Evolutionary conservation across 2,113 vertebrate genomes (phyloP).

Genomic region (Anas platyrhynchos): DNA sequence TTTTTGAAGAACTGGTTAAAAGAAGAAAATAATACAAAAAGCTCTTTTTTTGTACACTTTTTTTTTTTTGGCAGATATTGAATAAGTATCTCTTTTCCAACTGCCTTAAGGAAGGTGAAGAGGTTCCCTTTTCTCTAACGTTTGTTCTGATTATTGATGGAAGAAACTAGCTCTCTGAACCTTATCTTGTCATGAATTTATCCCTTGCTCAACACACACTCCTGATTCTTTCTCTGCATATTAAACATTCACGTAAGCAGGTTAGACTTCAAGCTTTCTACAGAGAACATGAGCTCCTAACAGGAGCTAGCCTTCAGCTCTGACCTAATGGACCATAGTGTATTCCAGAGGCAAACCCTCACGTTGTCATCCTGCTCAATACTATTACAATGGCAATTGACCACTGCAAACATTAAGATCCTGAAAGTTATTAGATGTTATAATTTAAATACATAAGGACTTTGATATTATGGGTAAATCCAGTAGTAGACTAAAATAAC

Average conservation of each 20-base stretch:
- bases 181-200: neutral
- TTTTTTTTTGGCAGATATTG: neutral
- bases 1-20: neutral
- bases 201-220: neutral
- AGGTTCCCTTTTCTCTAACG: neutral
- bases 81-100: neutral
- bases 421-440: neutral
- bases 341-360: neutral
- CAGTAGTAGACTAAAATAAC: neutral
- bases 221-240: neutral
- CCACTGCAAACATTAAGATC: neutral
- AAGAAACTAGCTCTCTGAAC: neutral
- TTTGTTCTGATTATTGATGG: neutral
- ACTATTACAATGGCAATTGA: neutral
- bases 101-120: neutral
- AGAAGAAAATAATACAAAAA: neutral
- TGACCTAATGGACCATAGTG: neutral
- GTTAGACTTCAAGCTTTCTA: neutral
- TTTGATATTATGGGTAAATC: conserved; percentile 3
- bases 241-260: neutral
- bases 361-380: neutral
- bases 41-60: neutral
- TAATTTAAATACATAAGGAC: neutral
- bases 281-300: neutral
- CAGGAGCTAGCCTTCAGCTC: neutral